A percentile compares a stretch with the other conserved stretches of the same genome.
Conservation (phyloP, 2,888 invertebrate genomes). For the Drosophila sordidapex region DNA sequence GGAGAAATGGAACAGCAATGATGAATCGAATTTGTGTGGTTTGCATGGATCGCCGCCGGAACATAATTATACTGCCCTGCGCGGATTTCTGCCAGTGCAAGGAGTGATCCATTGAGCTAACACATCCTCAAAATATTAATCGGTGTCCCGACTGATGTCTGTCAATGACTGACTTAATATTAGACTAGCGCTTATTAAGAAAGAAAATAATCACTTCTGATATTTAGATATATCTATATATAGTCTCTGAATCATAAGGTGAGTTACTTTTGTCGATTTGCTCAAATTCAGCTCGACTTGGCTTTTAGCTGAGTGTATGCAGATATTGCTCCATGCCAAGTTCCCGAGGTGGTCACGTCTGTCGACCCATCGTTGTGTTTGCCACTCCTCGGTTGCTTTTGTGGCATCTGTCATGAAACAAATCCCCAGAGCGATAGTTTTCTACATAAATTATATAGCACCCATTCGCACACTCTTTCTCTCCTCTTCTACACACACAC, state of each 20-base stretch:
- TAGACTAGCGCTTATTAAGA: no score
- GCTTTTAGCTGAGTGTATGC: background rate
- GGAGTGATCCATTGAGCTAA: slow-evolving; percentile 44
- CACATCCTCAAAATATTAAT: background rate
- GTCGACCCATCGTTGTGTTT: background rate
- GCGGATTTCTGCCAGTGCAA: slow-evolving; percentile 61
- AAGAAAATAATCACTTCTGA: background rate
- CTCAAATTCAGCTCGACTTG: background rate
- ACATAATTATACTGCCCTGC: slow-evolving; percentile 61
- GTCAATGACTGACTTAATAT: slow-evolving; percentile 35
- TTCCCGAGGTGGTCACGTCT: background rate
- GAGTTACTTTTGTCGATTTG: no score
- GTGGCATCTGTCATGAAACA: slow-evolving; percentile 17
- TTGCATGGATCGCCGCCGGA: slow-evolving; percentile 47
- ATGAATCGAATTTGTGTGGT: slow-evolving; percentile 45
- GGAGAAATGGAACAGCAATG: no score
- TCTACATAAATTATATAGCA: slow-evolving; percentile 13
- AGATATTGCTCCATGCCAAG: background rate
- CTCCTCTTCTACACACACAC: background rate
- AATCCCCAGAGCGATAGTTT: slow-evolving; percentile 23
- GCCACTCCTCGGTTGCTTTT: background rate
- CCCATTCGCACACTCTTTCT: background rate
- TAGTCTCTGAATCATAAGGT: no score
- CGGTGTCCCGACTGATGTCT: slow-evolving; percentile 49
- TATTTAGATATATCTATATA: no score